Evolutionary conservation across 1,140 invertebrate species (phyloP), one percentile per base, ranked within the genome.

Genomic region (Rhyzopertha dominica): DNA sequence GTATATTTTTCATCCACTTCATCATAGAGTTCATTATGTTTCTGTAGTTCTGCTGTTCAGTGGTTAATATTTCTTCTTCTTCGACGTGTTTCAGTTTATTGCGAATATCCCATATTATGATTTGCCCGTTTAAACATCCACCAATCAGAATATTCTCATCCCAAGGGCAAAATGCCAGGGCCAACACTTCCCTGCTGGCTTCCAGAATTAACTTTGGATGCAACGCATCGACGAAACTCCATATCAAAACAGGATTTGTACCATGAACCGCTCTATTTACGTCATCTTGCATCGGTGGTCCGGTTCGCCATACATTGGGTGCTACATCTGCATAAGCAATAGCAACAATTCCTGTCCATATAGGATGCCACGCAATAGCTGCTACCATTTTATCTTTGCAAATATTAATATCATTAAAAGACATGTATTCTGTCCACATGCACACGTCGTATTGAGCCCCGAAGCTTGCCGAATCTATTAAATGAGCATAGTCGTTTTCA

Each of bases 91-190:
- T 74, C 31, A 84, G 70, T 56, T 79, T 79, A 37, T 80, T 78
- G 4, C 74, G 75, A 24, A 87, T 70, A 61, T 87, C 81, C 85
- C 85, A 87, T 13, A 87, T 48, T 16, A 82, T 67, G 12, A 87
- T 65, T 71, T 84, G 80, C 1, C 85, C 85, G 61, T 83, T 86
- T 4, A 68, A 65, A 23, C 76, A 80, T n/a, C 84, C 84, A 17
- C 83, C 85, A 20, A 84, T 52, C 32, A 87, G 54, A 25, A 84
- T 56, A 62, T 83, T 82, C 28, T 75, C 75, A 56, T 87, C 72
- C 28, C 76, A 75, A 1, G 81, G 81, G 60, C 80, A 84, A 61
- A 84, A 82, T 1, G 77, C 73, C 5, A 86, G 58, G 0, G 66
- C 61, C 7, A 74, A 75, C 0, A 85, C 75, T 69, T 84, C 80